phyloP scores from a whole-genome alignment of 2,888 invertebrate species.

The Steromphala cineraria region DNA sequence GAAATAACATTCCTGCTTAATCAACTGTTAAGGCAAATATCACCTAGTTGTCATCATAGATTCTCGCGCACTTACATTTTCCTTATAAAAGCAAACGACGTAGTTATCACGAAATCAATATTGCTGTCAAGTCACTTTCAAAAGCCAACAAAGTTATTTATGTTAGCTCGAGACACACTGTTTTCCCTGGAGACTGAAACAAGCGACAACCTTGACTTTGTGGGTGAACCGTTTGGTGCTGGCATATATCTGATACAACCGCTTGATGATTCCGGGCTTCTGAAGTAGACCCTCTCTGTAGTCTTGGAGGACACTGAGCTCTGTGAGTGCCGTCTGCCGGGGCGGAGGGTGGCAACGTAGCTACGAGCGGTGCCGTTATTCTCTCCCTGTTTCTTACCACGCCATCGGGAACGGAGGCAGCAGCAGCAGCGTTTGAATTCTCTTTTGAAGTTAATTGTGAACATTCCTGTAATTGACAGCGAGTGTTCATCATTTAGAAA shows the following conservation, averaged over 20 bases:
- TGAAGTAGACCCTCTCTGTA: conserved; percentile 17
- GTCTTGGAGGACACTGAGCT: conserved; percentile 12
- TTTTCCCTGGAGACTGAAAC: conserved; percentile 6
- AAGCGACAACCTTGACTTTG: conserved; percentile 2
- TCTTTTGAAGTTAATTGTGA: conserved; percentile 68
- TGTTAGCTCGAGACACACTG: conserved; percentile 39
- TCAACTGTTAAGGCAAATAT: too few species aligned
- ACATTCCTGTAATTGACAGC: conserved; percentile 61
- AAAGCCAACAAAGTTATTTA: conserved; percentile 43
- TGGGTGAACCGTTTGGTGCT: not conserved
- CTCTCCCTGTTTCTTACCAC: conserved; percentile 16
- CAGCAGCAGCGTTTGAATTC: conserved; percentile 66
- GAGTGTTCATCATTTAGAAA: not conserved
- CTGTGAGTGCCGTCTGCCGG: not conserved
- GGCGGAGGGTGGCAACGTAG: not conserved
- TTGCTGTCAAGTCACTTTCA: not conserved
- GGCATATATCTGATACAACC: not conserved
- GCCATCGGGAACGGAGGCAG: conserved; percentile 38
- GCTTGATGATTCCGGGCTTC: conserved; percentile 4
- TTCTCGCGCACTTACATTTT: too few species aligned
- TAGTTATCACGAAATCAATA: too few species aligned
- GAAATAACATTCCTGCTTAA: too few species aligned
- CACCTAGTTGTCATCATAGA: too few species aligned
- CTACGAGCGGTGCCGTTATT: not conserved
- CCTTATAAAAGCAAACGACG: too few species aligned